Base-by-base conservation (phyloP, 2,113 vertebrate species). In the Ictalurus punctatus region DNA sequence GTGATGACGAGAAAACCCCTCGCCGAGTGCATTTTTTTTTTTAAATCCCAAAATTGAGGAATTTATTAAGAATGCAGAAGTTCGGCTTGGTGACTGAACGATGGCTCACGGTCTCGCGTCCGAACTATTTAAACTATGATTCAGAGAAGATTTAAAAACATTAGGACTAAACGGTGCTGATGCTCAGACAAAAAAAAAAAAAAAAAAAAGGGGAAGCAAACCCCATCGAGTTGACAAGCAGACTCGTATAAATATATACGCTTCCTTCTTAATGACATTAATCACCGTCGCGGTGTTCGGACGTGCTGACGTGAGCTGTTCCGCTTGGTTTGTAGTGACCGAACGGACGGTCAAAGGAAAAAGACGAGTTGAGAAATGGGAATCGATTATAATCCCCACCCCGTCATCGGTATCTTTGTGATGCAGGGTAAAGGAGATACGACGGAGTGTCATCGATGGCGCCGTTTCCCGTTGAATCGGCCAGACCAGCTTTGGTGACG, bases 151-250 rank as follows among this genome's bases (percentile, higher is more conserved):
- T 61, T 65, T 54, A 40, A 85, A 84, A 87, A 88, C 56, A 90
- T 63, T 74, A 59, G 16, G 54, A 81, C 83, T 84, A 54, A 89
- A 86, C 52, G 79, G 19, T 79, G 63, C 81, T n/a, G n/a, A n/a
- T n/a, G n/a, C n/a, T n/a, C n/a, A 81, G 37, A 37, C 1, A 0
- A 86, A 86, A 59, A 81, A 81, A 78, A 86, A 86, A 67, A 37
- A 83, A 78, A 86, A 86, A 52, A 81, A 81, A 59, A 82, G 8
- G 61, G 89, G 85, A 90, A 88, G 85, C 73, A 87, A 85, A 59
- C 14, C 58, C 40, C 67, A 44, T 67, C 23, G 69, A 58, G 44
- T 23, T 44, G 69, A 69, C 58, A 21, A 10, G 21, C 56, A 74
- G 56, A 81, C 30, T 6, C 30, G 13, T 63, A 52, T 16, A 85